These are phyloP conservation scores for Trichosurus vulpecula DNA, from an alignment of 2,797 vertebrate species.

Conservation along the genomic window DNA sequence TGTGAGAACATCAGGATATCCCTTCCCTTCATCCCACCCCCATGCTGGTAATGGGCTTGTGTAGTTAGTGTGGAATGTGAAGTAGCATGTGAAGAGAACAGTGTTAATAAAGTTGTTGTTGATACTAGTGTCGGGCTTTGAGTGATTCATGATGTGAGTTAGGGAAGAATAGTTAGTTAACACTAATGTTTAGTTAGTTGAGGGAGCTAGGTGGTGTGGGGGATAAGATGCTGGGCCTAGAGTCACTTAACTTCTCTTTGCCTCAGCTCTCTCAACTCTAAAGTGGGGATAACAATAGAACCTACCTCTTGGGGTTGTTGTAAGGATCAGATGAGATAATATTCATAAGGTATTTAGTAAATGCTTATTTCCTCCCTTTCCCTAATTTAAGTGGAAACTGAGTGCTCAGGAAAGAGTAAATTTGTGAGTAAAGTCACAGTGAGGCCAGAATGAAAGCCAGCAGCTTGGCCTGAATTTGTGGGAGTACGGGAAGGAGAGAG, in stretches of 20 bases:
- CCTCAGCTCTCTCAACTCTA: neutral
- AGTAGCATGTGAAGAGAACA: neutral
- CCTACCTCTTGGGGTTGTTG: too few relatives aligned
- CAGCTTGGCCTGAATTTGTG: neutral
- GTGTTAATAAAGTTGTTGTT: neutral
- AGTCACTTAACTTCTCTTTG: neutral
- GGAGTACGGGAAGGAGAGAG: neutral
- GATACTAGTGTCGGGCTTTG: neutral
- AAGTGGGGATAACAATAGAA: neutral
- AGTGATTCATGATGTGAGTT: neutral
- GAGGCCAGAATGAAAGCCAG: neutral
- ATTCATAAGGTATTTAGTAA: neutral
- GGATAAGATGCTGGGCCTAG: neutral
- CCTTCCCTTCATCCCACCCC: neutral
- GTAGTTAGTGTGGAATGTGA: neutral
- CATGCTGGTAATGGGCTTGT: neutral
- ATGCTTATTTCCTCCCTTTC: neutral
- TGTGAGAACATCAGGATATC: too few relatives aligned
- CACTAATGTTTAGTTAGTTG: neutral
- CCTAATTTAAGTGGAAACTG: neutral
- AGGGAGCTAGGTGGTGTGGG: neutral
- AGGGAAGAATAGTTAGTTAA: neutral
- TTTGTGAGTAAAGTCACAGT: neutral
- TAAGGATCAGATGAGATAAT: neutral
- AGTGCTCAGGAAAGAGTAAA: neutral